A percentile compares a stretch with the other conserved stretches of the same genome.
phyloP scores from a whole-genome alignment of 2,797 vertebrate species.

The Tamandua tetradactyla region DNA sequence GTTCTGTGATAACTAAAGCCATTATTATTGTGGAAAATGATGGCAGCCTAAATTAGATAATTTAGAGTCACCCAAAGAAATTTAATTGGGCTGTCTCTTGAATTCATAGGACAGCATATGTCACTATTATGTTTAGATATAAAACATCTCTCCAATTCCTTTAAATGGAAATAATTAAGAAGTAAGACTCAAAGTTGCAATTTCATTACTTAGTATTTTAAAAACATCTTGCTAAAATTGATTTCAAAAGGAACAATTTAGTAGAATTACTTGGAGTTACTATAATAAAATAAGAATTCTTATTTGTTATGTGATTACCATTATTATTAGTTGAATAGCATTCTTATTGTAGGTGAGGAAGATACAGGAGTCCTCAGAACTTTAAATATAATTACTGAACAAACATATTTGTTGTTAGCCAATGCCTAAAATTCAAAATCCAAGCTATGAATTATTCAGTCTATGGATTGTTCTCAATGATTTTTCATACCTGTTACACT shows the following conservation, averaged over 20 bases:
- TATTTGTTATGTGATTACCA: no score
- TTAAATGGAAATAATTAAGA: background rate
- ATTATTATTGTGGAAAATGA: background rate
- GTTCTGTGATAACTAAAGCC: no score
- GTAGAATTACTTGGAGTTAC: background rate
- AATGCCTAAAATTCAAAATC: background rate
- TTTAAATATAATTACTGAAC: background rate
- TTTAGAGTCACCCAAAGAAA: background rate
- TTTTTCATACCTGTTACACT: background rate
- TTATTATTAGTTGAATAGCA: background rate
- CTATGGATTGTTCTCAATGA: background rate
- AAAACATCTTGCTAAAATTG: conserved; percentile 5
- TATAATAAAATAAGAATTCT: background rate
- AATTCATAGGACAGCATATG: background rate
- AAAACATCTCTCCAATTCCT: background rate
- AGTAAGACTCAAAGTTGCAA: background rate
- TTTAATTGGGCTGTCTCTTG: background rate
- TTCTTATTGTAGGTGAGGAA: background rate
- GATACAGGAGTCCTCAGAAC: background rate
- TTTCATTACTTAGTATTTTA: background rate
- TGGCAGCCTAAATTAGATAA: background rate
- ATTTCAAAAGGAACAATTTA: background rate
- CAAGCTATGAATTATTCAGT: background rate
- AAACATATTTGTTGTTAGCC: background rate
- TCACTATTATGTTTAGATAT: background rate